Percentiles rank a stretch among this genome's conserved stretches.
These are phyloP conservation scores for Gryllus longicercus DNA, from an alignment of 2,888 invertebrate species.

Conservation along the genomic window DNA sequence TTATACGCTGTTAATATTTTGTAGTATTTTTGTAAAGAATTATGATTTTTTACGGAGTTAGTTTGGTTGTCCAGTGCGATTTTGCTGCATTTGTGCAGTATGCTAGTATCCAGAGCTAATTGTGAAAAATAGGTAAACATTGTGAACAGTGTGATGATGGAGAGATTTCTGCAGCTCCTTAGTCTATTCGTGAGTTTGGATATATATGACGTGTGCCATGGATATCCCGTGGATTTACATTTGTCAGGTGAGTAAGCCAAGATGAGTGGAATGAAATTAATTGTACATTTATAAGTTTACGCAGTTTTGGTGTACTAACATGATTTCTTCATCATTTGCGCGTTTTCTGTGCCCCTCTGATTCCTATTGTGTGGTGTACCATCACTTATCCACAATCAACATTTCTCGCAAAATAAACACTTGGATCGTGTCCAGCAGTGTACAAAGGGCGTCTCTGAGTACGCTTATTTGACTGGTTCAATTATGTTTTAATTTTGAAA, in stretches of 20 bases:
- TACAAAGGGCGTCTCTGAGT: too few relatives aligned
- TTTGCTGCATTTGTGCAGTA: background rate
- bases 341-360: too few relatives aligned
- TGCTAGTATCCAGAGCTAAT: background rate
- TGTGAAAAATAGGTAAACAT: conserved; percentile 20
- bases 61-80: background rate
- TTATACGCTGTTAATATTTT: background rate
- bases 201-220: conserved; percentile 47
- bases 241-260: conserved; percentile 46
- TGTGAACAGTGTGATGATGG: conserved; percentile 41
- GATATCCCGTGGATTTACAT: conserved; percentile 44
- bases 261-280: conserved; percentile 35
- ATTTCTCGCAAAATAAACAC: too few relatives aligned
- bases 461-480: too few relatives aligned
- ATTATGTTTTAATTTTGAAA: too few relatives aligned
- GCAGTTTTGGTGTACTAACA: too few relatives aligned
- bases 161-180: conserved; percentile 40
- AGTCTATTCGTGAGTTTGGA: conserved; percentile 44
- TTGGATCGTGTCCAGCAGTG: too few relatives aligned
- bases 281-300: background rate
- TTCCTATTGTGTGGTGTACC: too few relatives aligned
- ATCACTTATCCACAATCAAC: too few relatives aligned
- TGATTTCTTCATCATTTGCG: too few relatives aligned
- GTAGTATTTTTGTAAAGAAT: background rate
- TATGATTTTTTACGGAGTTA: background rate